Conservation (phyloP, 1,140 invertebrate species). For the Brachionus asplanchnoidis region DNA sequence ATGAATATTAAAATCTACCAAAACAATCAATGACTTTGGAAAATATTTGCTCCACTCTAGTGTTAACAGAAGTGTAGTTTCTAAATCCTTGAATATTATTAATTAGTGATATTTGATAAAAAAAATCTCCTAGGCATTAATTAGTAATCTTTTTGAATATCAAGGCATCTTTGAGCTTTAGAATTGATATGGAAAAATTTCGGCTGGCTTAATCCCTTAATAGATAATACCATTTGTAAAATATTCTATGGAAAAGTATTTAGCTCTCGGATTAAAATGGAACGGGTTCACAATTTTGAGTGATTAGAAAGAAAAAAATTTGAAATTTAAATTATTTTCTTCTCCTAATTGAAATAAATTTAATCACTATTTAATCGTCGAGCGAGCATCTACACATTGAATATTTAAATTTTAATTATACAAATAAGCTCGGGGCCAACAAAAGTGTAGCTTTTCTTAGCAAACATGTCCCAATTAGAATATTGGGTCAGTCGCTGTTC, state of each 20-base stretch:
- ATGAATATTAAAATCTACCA: too few relatives aligned
- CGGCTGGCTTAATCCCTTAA: background rate
- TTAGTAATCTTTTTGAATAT: background rate
- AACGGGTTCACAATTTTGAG: background rate
- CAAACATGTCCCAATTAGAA: background rate
- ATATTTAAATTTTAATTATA: constrained; percentile 3
- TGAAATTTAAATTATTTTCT: background rate
- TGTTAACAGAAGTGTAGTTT: too few relatives aligned
- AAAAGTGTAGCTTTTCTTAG: background rate
- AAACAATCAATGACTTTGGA: too few relatives aligned
- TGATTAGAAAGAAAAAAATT: background rate
- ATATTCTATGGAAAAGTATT: background rate
- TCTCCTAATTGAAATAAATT: background rate
- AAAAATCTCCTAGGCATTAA: background rate
- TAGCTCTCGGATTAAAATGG: background rate
- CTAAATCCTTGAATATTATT: background rate
- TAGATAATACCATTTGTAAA: background rate
- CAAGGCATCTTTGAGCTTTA: background rate
- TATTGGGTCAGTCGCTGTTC: background rate
- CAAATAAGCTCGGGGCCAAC: background rate
- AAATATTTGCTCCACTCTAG: too few relatives aligned
- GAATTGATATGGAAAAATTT: background rate
- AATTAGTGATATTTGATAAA: background rate
- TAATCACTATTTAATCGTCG: constrained; percentile 2
- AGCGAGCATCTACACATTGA: background rate